Conservation (phyloP, 1,140 invertebrate genomes). For the Saccostrea glomerata region DNA sequence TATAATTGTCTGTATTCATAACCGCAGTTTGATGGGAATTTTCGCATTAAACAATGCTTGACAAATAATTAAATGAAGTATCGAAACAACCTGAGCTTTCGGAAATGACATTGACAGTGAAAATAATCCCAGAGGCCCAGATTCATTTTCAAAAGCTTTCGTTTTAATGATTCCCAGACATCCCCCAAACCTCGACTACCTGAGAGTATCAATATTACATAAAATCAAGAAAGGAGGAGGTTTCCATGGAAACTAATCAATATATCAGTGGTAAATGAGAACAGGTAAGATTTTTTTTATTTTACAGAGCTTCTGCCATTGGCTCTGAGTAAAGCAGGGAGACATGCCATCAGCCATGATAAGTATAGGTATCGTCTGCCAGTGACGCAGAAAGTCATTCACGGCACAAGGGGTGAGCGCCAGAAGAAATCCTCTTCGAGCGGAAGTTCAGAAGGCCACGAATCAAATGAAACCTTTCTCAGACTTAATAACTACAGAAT, state of each 20-base stretch:
- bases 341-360: not conserved
- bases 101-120: not conserved
- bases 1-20: too few relatives aligned
- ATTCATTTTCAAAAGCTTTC: not conserved
- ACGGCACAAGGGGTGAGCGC: not conserved
- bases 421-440: not conserved
- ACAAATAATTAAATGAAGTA: too few relatives aligned
- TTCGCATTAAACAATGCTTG: too few relatives aligned
- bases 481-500: not conserved
- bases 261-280: slow-evolving; percentile 14
- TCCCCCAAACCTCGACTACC: slow-evolving; percentile 5
- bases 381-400: not conserved
- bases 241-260: slow-evolving; percentile 36
- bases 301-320: slow-evolving; percentile 11
- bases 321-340: not conserved
- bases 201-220: slow-evolving; percentile 34
- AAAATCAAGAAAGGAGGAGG: not conserved
- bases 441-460: slow-evolving; percentile 19
- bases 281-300: not conserved
- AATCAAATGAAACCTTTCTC: not conserved
- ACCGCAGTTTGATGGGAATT: too few relatives aligned
- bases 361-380: not conserved
- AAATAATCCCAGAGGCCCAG: not conserved
- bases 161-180: not conserved
- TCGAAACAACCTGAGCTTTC: too few relatives aligned